These are phyloP conservation scores for Mus pahari DNA, from an alignment of 2,113 vertebrate species.

Conservation along the genomic window DNA sequence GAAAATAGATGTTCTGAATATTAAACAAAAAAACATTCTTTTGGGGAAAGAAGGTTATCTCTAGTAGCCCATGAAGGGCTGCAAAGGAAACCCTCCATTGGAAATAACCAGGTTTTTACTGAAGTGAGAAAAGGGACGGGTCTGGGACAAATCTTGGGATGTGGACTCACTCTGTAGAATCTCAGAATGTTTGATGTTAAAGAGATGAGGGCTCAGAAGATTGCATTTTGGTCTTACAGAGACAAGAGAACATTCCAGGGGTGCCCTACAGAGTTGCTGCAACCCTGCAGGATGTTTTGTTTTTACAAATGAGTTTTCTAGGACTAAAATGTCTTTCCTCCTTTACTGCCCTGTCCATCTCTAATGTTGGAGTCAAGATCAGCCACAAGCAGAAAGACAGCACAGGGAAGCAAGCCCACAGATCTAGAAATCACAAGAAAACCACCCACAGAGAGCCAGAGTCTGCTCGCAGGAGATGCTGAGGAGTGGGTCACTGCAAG, in stretches of 20 bases:
- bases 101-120: neutral
- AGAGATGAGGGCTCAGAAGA: neutral
- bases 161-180: neutral
- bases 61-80: neutral
- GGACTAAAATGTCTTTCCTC: neutral
- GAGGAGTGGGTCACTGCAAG: neutral
- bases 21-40: conserved; percentile 9
- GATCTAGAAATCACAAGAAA: neutral
- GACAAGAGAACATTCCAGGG: neutral
- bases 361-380: neutral
- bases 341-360: neutral
- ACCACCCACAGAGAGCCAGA: neutral
- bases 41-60: neutral
- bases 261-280: neutral
- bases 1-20: neutral
- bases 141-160: neutral
- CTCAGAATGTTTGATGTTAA: neutral
- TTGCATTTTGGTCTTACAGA: neutral
- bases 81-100: neutral
- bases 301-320: conserved; percentile 14
- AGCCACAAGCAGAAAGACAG: neutral
- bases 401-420: neutral
- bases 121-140: neutral
- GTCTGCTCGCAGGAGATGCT: neutral
- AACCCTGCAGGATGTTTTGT: neutral